A percentile compares a stretch with the other conserved stretches of the same genome.
Evolutionary conservation across 2,113 vertebrate species (phyloP).

Genomic region (Myotis yumanensis): DNA sequence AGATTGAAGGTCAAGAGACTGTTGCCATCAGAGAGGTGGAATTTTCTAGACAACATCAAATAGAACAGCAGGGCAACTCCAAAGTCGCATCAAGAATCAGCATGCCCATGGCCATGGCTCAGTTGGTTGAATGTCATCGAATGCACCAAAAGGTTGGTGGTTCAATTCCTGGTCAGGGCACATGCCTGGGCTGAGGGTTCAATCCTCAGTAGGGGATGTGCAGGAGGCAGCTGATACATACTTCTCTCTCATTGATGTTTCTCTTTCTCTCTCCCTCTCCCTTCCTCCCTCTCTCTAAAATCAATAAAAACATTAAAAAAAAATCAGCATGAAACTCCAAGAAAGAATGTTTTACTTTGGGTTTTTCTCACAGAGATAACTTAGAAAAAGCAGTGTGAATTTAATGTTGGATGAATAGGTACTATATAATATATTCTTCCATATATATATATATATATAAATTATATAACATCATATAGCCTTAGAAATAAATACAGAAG

Average conservation of each 20-base stretch:
- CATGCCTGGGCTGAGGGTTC: no score
- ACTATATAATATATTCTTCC: neutral
- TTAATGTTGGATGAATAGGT: neutral
- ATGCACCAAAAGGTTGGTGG: no score
- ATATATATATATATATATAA: neutral
- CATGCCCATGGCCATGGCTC: neutral
- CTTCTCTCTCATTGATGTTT: no score
- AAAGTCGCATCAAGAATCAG: slow-evolving; percentile 34
- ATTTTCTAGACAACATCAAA: slow-evolving; percentile 21
- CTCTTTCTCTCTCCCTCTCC: no score
- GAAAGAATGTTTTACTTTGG: neutral
- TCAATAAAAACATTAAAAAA: no score
- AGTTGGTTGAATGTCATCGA: no score
- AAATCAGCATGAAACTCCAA: neutral
- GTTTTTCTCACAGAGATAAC: neutral
- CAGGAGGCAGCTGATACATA: no score
- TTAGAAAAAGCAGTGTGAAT: slow-evolving; percentile 41
- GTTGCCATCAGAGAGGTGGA: neutral
- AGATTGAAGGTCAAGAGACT: neutral
- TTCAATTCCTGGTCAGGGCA: no score
- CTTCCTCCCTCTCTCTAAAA: no score
- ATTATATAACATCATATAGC: neutral
- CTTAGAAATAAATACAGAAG: neutral
- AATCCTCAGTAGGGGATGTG: no score
- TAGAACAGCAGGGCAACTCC: neutral